phyloP scores from a whole-genome alignment of 1,140 invertebrate species.

The Atopsyche davidsoni region DNA sequence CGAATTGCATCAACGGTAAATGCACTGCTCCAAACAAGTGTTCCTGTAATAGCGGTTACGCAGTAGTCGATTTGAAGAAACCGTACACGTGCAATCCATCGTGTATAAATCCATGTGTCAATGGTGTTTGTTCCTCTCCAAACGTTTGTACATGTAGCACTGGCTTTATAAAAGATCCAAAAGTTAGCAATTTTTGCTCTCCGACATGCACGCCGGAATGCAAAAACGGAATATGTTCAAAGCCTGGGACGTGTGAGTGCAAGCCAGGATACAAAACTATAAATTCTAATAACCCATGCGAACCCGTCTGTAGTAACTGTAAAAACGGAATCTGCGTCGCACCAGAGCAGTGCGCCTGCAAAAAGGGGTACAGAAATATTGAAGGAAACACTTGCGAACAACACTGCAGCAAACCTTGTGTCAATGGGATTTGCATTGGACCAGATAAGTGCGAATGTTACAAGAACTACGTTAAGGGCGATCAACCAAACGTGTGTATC shows the following conservation, averaged over 20 bases:
- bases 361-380: slow-evolving; percentile 45
- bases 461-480: slow-evolving; percentile 34
- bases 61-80: background rate
- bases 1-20: slow-evolving; percentile 42
- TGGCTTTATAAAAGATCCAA: background rate
- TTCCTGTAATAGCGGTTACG: slow-evolving; percentile 32
- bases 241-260: slow-evolving; percentile 34
- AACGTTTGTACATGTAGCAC: slow-evolving; percentile 37
- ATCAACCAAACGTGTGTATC: too few relatives aligned
- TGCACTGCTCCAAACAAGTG: slow-evolving; percentile 47
- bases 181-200: slow-evolving; percentile 32
- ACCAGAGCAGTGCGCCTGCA: slow-evolving; percentile 41
- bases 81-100: slow-evolving; percentile 9
- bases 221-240: slow-evolving; percentile 41
- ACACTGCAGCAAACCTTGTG: slow-evolving; percentile 27
- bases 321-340: slow-evolving; percentile 32
- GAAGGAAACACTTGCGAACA: slow-evolving; percentile 30
- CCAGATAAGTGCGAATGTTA: slow-evolving; percentile 43
- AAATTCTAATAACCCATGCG: background rate
- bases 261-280: background rate
- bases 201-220: slow-evolving; percentile 42
- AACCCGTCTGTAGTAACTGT: slow-evolving; percentile 17
- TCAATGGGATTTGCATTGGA: slow-evolving; percentile 38
- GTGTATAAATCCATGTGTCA: slow-evolving; percentile 4
- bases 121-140: slow-evolving; percentile 43